Evolutionary conservation across 2,888 invertebrate species (phyloP), one percentile per base, ranked within the genome.

Genomic region (Mythimna loreyi): DNA sequence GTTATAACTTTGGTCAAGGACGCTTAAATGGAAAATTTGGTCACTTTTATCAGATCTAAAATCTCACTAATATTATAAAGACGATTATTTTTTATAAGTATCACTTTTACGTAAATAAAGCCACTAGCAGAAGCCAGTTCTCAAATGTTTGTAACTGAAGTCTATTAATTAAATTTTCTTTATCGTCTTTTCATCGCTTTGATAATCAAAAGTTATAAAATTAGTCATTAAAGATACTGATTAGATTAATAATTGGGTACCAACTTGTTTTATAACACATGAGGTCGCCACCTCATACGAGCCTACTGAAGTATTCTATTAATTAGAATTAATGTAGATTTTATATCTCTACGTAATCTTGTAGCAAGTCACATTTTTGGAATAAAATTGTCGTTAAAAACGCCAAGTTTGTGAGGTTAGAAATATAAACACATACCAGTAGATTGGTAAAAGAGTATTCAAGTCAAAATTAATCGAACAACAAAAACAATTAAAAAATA

Each of bases 211-310:
- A 69, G 52, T 49, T 58, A 67, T 71, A 71, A 76, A 81, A 74
- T 66, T 76, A 36, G 60, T 72, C 55, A 71, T 52, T 69, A 67
- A 64, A 72, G 61, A 67, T 72, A 47, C 19, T 60, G 72, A 81
- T 76, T 58, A 67, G 57, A 75, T 69, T 33, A 55, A 43, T 72
- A 67, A 84, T 70, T 72, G 66, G 67, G 33, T 45, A 72, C 50
- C 72, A 74, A 72, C 53, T 61, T 65, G 58, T 72, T 84, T 83
- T 75, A 77, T 63, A 68, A 69, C 67, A 67, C 62, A 55, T 52
- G 16, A 36, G 47, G 45, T 69, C 63, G 50, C 53, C 49, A 71
- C 67, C 56, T 68, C 58, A 19, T 19, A 40, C 16, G 66, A 66
- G 57, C 33, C 43, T 28, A 62, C 43, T 62, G 49, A 72, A 56